Evolutionary conservation across 1,140 invertebrate genomes (phyloP), one percentile per base, ranked within the genome.

Genomic region (Neodiprion virginianus): DNA sequence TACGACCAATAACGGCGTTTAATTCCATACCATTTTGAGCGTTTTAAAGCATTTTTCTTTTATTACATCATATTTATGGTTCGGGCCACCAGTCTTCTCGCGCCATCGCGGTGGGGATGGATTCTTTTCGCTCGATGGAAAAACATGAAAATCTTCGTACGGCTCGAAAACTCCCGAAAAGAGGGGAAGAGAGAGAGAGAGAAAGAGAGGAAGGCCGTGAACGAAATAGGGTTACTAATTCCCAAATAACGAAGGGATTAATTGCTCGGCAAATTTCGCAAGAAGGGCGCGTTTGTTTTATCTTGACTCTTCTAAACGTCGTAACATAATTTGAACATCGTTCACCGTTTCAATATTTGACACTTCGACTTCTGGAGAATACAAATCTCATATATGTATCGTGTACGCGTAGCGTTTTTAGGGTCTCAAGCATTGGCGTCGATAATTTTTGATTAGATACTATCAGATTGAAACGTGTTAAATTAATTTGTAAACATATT

Each of bases 201-300:
- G 70, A 53, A 14, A 40, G 14, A 77, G 70, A 17, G 17, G 73
- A 8, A 17, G n/a, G 8, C 53, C 3, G 53, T 61, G 53, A 61
- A 77, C 72, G 82, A 83, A 87, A 85, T 82, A 83, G 85, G 86
- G 86, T 86, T 86, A 87, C 87, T 87, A 87, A 87, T 88, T 87
- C 84, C 80, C 81, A 82, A 84, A 86, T 87, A 87, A 88, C 87
- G 86, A 87, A 87, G 84, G 85, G 81, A 85, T 84, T 83, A 86
- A 86, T 86, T 82, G 83, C 79, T 76, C 81, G 78, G 81, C 72
- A 75, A 40, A 40, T 61, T 14, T 61, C 53, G 53, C 53, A 40
- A 40, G 28, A 40, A 40, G 28, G 28, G 48, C 23, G 48, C 65
- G 14, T 77, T 61, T 8, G 53, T 61, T 85, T 85, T 84, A 84